phyloP scores from a whole-genome alignment of 2,888 invertebrate genomes.

The Nemurella pictetii region DNA sequence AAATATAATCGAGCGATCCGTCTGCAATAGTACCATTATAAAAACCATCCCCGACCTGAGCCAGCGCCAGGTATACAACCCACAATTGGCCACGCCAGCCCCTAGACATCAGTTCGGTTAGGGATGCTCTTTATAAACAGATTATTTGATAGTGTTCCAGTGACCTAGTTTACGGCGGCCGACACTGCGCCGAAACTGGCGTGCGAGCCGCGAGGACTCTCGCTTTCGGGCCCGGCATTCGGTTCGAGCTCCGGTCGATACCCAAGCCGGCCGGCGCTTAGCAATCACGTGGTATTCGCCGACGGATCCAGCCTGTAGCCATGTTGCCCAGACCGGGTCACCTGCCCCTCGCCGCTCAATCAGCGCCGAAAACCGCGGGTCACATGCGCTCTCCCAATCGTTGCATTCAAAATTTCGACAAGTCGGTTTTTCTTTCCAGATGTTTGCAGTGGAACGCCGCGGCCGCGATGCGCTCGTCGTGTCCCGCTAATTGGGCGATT shows the following conservation, averaged over 20 bases:
- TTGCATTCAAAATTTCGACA: not conserved
- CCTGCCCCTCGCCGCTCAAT: not conserved
- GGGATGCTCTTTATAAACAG: constrained; percentile 5
- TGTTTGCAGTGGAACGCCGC: not conserved
- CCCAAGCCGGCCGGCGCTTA: not conserved
- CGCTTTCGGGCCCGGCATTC: not conserved
- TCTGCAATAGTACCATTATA: not conserved
- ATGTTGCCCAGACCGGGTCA: not conserved
- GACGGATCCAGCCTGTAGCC: not conserved
- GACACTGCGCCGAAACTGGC: not conserved
- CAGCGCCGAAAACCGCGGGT: not conserved
- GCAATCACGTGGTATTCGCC: not conserved
- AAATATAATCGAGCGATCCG: not conserved
- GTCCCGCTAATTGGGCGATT: not conserved
- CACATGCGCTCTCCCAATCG: not conserved
- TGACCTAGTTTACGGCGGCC: constrained; percentile 7
- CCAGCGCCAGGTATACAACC: constrained; percentile 7
- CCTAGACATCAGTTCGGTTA: not conserved
- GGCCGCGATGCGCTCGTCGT: not conserved
- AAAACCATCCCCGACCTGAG: constrained; percentile 2
- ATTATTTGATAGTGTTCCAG: constrained; percentile 1
- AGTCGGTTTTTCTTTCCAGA: not conserved
- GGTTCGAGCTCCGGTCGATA: not conserved
- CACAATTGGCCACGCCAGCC: not conserved
- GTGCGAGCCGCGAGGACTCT: not conserved